Percentiles rank a stretch among this genome's conserved stretches.
phyloP scores from a whole-genome alignment of 2,797 vertebrate species.

The Mus caroli region DNA sequence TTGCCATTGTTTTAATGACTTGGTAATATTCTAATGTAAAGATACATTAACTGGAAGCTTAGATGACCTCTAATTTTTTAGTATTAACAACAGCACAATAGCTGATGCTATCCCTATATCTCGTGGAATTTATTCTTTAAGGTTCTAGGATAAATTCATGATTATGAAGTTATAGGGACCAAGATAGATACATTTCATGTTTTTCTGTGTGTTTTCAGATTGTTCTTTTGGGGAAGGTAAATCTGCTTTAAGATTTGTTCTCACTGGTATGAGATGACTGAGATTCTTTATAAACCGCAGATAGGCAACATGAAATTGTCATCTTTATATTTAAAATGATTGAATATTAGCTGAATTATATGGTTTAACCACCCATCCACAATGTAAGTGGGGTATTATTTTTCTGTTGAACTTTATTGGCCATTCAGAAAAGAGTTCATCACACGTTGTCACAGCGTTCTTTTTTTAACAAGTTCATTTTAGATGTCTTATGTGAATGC shows the following conservation, averaged over 20 bases:
- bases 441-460: neutral
- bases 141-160: slow-evolving; percentile 18
- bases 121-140: neutral
- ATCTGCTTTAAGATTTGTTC: neutral
- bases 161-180: neutral
- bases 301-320: neutral
- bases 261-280: neutral
- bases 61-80: slow-evolving; percentile 6
- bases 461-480: neutral
- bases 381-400: neutral
- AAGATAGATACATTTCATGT: neutral
- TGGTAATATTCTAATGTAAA: slow-evolving; percentile 6
- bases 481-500: neutral
- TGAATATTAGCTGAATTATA: slow-evolving; percentile 5
- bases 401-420: neutral
- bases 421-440: neutral
- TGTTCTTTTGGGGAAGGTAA: neutral
- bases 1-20: neutral
- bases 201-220: slow-evolving; percentile 18
- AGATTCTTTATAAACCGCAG: neutral
- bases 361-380: neutral
- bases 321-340: neutral
- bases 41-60: neutral
- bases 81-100: neutral
- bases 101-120: neutral